phyloP scores from a whole-genome alignment of 2,797 vertebrate genomes.

The Epinephelus malabaricus region DNA sequence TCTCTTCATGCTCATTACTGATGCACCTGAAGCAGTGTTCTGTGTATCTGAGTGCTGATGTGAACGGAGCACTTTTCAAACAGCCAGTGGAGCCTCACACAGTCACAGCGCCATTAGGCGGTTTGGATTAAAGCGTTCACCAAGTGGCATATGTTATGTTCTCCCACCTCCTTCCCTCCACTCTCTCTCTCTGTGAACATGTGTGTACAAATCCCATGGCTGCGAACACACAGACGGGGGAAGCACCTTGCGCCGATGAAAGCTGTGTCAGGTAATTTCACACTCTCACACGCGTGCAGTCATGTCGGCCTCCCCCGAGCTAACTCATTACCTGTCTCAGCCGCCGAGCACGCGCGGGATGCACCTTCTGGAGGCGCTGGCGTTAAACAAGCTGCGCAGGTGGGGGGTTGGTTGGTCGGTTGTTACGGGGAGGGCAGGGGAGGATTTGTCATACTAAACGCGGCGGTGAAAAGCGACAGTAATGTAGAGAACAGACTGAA shows the following conservation, averaged over 20 bases:
- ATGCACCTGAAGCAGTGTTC: not conserved
- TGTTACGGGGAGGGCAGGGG: not conserved
- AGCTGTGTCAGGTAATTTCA: constrained; percentile 83
- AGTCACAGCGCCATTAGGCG: not conserved
- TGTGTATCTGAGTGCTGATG: not conserved
- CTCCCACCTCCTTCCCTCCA: constrained; percentile 33
- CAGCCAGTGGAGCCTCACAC: not conserved
- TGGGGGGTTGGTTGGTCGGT: constrained; percentile 29
- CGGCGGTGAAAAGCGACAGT: constrained; percentile 63
- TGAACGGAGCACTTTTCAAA: not conserved
- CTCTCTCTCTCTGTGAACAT: constrained; percentile 34
- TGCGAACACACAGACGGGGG: constrained; percentile 55
- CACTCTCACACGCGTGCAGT: constrained; percentile 73
- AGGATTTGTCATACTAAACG: constrained; percentile 64
- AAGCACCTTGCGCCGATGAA: constrained; percentile 61
- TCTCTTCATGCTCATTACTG: not conserved
- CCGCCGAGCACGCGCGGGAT: constrained; percentile 45
- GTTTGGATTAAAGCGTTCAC: constrained; percentile 47
- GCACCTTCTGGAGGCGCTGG: constrained; percentile 79
- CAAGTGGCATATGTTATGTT: constrained; percentile 61
- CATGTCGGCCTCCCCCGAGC: constrained; percentile 72
- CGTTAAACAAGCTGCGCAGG: constrained; percentile 78
- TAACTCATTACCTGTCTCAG: constrained; percentile 82
- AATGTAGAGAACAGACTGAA: constrained; percentile 48
- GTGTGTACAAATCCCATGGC: constrained; percentile 65